Evolutionary conservation across 2,113 vertebrate species (phyloP), one percentile per base, ranked within the genome.

Genomic region (Garra rufa): DNA sequence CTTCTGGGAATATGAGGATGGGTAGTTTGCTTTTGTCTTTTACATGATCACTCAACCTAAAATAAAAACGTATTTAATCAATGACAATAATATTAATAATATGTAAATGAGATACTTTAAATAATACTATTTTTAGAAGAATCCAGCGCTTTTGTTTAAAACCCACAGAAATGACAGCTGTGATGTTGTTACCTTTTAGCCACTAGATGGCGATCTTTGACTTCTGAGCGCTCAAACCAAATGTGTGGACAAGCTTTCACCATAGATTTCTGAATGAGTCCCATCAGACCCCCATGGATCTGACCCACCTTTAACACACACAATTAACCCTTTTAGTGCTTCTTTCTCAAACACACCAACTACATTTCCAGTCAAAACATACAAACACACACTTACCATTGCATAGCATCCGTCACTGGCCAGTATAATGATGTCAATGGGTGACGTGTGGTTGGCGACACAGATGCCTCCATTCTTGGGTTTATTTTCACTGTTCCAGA

Each of bases 161-260:
- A 38, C 9, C 17, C 30, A 67, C 9, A 67, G 8, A 67, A 38
- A 38, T 0, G 2, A 41, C 15, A 41, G 17, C 21, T 6, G 3
- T 44, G n/a, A 8, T 90, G 89, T 83, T 85, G 19, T 82, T 90
- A 98, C 96, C 96, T 95, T 92, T 94, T 96, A 87, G 96, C 96
- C 67, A 98, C 97, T 13, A 98, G 96, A 75, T 96, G 96, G 91
- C 98, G 92, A 91, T 99, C 97, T 92, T 95, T 98, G 80, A 97
- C 96, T 88, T 98, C 97, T 0, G 96, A 97, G n/a, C 97, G 94
- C 17, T 99, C 96, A 26, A 98, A 98, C 97, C 97, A 98, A 67
- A 97, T 94, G 0, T 97, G 97, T 1, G 96, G 94, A 46, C 96
- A 97, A 21, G 97, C 95, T 74, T 96, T 97, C 48, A 96, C 95